Percentiles rank a stretch among this genome's conserved stretches.
Conservation (phyloP, 2,888 invertebrate species). For the Creontiades dilutus region DNA sequence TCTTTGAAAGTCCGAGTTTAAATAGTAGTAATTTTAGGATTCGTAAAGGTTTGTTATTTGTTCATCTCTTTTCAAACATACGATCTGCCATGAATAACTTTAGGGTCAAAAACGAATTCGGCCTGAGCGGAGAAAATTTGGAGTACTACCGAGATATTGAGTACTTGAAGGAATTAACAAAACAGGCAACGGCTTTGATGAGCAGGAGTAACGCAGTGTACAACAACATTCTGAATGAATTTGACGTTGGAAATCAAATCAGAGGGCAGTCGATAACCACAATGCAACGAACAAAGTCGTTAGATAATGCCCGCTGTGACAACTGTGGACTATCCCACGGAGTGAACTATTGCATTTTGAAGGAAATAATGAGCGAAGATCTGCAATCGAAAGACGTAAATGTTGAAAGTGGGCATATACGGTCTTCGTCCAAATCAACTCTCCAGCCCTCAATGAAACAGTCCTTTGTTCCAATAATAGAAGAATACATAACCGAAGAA, state of each 20-base stretch:
- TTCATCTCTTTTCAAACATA: not conserved
- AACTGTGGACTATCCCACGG: slow-evolving; percentile 22
- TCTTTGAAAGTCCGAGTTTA: not conserved
- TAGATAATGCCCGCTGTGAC: not conserved
- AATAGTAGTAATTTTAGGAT: not conserved
- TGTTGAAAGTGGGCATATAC: not conserved
- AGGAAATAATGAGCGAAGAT: slow-evolving; percentile 49
- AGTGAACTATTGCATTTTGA: slow-evolving; percentile 46
- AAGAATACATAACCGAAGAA: not conserved
- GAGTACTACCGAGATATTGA: slow-evolving; percentile 55
- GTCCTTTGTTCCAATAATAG: not conserved
- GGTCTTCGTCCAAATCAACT: not conserved
- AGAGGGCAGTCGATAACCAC: not conserved
- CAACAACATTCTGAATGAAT: slow-evolving; percentile 49
- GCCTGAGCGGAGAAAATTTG: slow-evolving; percentile 44
- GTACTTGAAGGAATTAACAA: slow-evolving; percentile 61
- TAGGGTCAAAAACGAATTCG: not conserved
- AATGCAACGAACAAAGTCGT: not conserved
- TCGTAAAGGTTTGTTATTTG: not conserved
- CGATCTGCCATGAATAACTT: not conserved
- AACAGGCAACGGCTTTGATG: slow-evolving; percentile 61
- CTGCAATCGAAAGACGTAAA: not conserved
- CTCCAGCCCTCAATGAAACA: not conserved
- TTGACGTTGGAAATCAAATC: not conserved
- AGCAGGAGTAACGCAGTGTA: slow-evolving; percentile 57